A percentile compares a stretch with the other conserved stretches of the same genome.
phyloP scores from a whole-genome alignment of 2,888 invertebrate genomes.

The Drosophila rellima region DNA sequence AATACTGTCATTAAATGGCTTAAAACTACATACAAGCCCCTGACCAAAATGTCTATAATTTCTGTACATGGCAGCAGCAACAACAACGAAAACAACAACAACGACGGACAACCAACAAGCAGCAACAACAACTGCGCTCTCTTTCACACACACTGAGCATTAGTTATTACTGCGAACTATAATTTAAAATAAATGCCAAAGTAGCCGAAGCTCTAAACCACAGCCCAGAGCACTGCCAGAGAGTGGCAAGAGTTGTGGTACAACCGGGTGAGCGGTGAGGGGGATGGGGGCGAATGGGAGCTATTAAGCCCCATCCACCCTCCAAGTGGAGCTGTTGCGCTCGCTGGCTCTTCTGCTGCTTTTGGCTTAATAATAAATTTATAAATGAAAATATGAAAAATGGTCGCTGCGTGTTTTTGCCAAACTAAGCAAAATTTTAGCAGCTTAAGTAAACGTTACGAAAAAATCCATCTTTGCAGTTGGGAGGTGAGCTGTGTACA shows the following conservation, averaged over 20 bases:
- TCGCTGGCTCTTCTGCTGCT: constrained; percentile 31
- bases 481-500: constrained; percentile 8
- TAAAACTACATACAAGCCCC: constrained; percentile 54
- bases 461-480: constrained; percentile 17
- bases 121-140: constrained; percentile 23
- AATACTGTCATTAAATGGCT: constrained; percentile 57
- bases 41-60: constrained; percentile 68
- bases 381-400: constrained; percentile 82
- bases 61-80: constrained; percentile 62
- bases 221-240: constrained; percentile 53
- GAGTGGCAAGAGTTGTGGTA: constrained; percentile 37
- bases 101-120: constrained; percentile 22
- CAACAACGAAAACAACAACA: constrained; percentile 21
- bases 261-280: background rate
- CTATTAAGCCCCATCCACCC: constrained; percentile 73
- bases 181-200: constrained; percentile 80
- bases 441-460: constrained; percentile 45
- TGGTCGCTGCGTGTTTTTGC: constrained; percentile 81
- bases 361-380: constrained; percentile 80
- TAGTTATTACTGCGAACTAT: constrained; percentile 78
- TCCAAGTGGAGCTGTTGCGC: constrained; percentile 32
- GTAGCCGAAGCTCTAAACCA: constrained; percentile 76
- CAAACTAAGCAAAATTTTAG: constrained; percentile 71
- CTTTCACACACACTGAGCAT: constrained; percentile 59
- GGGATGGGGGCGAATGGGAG: constrained; percentile 21